These are phyloP conservation scores for Scaptomyza polygonia DNA, from an alignment of 2,888 invertebrate genomes.

Conservation along the genomic window DNA sequence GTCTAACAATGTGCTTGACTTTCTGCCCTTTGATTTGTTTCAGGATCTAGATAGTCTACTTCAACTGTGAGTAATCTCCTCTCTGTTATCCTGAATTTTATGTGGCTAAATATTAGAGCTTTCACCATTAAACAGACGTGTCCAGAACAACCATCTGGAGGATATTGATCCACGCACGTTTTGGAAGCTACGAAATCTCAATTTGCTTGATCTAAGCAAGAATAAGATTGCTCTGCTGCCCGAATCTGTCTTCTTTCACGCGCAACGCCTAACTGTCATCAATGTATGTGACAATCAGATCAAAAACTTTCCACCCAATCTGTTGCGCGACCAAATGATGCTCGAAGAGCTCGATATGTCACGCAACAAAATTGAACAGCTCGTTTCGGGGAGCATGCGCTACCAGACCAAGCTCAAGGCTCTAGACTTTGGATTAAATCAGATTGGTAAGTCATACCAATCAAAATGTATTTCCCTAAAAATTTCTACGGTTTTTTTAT, in stretches of 20 bases:
- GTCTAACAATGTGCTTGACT: constrained; percentile 88
- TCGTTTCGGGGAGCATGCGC: constrained; percentile 85
- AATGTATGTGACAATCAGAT: constrained; percentile 84
- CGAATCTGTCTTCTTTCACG: constrained; percentile 85
- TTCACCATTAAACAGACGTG: constrained; percentile 83
- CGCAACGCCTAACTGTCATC: constrained; percentile 81
- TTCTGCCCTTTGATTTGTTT: constrained; percentile 87
- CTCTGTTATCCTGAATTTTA: neutral
- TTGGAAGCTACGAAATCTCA: constrained; percentile 86
- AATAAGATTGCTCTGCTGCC: constrained; percentile 86
- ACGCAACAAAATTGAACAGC: constrained; percentile 86
- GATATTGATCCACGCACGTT: constrained; percentile 85
- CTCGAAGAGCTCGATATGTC: constrained; percentile 89
- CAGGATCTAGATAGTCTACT: constrained; percentile 86
- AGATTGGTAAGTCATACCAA: constrained; percentile 81
- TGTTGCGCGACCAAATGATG: constrained; percentile 85
- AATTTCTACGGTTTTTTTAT: neutral
- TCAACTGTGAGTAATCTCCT: constrained; percentile 86
- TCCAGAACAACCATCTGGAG: constrained; percentile 87
- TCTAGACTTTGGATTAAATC: constrained; percentile 88
- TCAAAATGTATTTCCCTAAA: neutral
- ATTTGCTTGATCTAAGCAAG: constrained; percentile 87
- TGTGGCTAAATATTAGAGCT: too few species aligned
- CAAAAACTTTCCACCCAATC: constrained; percentile 84
- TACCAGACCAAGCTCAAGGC: constrained; percentile 85